These are phyloP conservation scores for Chrysopilus asiliformis DNA, from an alignment of 2,888 invertebrate genomes.

Conservation along the genomic window DNA sequence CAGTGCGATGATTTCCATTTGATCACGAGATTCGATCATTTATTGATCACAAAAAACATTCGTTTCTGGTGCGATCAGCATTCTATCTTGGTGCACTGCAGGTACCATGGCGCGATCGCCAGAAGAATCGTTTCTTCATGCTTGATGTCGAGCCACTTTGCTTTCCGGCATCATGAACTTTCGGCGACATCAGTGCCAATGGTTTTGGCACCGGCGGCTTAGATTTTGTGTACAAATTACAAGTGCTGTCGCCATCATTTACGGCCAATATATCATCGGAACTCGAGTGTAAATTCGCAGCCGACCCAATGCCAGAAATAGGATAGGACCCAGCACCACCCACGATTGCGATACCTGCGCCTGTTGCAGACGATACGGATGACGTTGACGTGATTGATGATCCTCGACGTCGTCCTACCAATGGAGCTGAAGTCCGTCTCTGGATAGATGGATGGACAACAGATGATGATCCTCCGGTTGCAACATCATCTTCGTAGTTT, in stretches of 20 bases:
- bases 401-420: constrained; percentile 4
- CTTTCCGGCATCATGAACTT: no score
- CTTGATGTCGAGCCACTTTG: no score
- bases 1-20: no score
- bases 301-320: no score
- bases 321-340: neutral
- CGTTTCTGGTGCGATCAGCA: no score
- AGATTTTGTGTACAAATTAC: no score
- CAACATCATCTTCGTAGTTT: constrained; percentile 2
- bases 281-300: no score
- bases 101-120: constrained; percentile 10
- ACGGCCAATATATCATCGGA: no score
- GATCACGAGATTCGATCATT: no score
- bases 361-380: neutral
- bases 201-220: constrained; percentile 12
- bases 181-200: no score
- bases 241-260: no score
- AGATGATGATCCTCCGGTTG: neutral
- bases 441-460: constrained; percentile 4
- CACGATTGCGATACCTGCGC: constrained; percentile 4
- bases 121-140: constrained; percentile 8
- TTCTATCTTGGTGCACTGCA: constrained; percentile 13
- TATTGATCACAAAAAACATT: no score
- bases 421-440: neutral
- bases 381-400: constrained; percentile 3